Percentiles rank a stretch among this genome's conserved stretches.
Evolutionary conservation across 2,113 vertebrate species (phyloP).

Genomic region (Callopanchax toddi): DNA sequence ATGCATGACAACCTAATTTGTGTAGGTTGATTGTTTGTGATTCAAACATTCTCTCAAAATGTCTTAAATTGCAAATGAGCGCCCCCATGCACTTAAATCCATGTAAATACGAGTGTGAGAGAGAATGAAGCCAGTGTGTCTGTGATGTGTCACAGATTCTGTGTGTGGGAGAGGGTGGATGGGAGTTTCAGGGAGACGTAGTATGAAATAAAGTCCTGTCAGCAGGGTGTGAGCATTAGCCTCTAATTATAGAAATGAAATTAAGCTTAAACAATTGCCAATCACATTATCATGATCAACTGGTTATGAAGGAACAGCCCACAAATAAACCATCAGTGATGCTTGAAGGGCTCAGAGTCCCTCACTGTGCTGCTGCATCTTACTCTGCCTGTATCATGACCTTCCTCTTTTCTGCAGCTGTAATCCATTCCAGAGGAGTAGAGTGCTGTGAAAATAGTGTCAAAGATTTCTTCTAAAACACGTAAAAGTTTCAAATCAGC

Average conservation of each 20-base stretch:
- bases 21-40: slow-evolving; percentile 59
- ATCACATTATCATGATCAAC: slow-evolving; percentile 7
- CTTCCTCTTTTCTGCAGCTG: slow-evolving; percentile 7
- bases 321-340: background rate
- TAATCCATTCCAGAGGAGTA: slow-evolving; percentile 40
- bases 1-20: slow-evolving; percentile 59
- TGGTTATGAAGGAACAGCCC: slow-evolving; percentile 23
- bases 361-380: background rate
- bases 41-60: slow-evolving; percentile 52
- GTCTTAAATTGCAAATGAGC: slow-evolving; percentile 40
- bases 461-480: no score
- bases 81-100: background rate
- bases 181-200: slow-evolving; percentile 43
- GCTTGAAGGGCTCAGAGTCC: background rate
- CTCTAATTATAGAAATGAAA: slow-evolving; percentile 53
- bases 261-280: slow-evolving; percentile 40
- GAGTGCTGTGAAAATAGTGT: no score
- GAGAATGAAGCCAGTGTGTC: background rate
- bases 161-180: slow-evolving; percentile 8
- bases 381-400: background rate
- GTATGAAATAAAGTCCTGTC: slow-evolving; percentile 60
- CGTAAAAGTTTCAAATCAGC: no score
- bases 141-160: slow-evolving; percentile 6
- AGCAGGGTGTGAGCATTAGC: slow-evolving; percentile 33
- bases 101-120: background rate